These are phyloP conservation scores for Silurus asotus DNA, from an alignment of 2,113 vertebrate genomes.

Conservation along the genomic window DNA sequence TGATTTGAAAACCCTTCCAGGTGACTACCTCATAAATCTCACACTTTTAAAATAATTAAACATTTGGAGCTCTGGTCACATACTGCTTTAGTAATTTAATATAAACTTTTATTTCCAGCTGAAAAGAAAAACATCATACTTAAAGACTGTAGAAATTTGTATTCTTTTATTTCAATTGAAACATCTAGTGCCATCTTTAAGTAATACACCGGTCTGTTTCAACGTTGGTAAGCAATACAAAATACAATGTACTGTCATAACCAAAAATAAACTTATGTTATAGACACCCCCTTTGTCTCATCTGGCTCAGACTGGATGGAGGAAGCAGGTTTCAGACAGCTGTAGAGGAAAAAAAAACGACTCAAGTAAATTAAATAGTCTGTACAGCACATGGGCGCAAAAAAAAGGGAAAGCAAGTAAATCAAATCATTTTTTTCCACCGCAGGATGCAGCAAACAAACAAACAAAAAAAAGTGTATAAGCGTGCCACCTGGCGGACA, in stretches of 20 bases:
- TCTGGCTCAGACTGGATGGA: constrained; percentile 52
- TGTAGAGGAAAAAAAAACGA: constrained; percentile 62
- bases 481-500: constrained; percentile 25
- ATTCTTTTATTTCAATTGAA: constrained; percentile 63
- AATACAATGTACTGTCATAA: constrained; percentile 22
- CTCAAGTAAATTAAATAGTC: constrained; percentile 39
- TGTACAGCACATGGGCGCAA: constrained; percentile 24
- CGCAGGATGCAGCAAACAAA: background rate
- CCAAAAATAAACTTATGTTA: constrained; percentile 36
- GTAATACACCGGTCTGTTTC: constrained; percentile 25
- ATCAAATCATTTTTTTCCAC: background rate
- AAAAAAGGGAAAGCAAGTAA: background rate
- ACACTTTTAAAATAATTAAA: background rate
- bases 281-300: constrained; percentile 42
- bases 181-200: constrained; percentile 4
- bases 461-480: background rate
- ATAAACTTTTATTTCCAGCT: background rate
- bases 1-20: too few species aligned
- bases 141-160: constrained; percentile 62
- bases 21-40: too few species aligned
- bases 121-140: background rate
- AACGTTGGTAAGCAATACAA: constrained; percentile 35
- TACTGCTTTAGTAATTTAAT: background rate
- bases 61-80: background rate
- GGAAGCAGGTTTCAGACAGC: constrained; percentile 70